phyloP scores from a whole-genome alignment of 2,797 vertebrate species.

The Dendrocincla tyrannina region DNA sequence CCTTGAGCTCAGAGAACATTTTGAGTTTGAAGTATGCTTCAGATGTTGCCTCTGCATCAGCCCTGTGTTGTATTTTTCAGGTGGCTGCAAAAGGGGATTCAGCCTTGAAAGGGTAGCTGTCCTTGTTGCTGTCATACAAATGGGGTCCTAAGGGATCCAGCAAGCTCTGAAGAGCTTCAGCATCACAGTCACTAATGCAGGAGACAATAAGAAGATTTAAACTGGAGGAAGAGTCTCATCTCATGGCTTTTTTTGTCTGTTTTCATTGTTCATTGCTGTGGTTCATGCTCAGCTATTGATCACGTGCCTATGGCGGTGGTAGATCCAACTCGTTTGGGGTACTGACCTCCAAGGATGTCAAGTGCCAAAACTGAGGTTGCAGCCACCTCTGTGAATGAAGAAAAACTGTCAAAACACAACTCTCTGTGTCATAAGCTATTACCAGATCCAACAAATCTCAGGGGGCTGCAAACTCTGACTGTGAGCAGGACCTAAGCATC shows the following conservation, averaged over 20 bases:
- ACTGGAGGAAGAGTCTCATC: background rate
- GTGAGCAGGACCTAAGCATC: background rate
- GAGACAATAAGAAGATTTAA: background rate
- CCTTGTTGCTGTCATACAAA: background rate
- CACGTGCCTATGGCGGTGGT: rapidly evolving
- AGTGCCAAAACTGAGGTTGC: background rate
- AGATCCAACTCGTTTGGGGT: background rate
- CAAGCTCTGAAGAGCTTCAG: background rate
- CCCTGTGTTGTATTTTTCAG: background rate
- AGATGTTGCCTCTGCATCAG: background rate
- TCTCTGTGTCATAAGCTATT: background rate
- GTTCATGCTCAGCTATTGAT: background rate
- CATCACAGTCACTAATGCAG: background rate
- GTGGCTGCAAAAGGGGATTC: background rate
- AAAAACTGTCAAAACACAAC: background rate
- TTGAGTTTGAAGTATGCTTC: background rate
- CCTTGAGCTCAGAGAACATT: background rate
- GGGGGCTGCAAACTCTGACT: background rate
- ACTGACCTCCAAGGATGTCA: background rate
- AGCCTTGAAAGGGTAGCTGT: background rate
- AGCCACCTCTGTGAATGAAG: background rate
- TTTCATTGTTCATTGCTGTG: background rate
- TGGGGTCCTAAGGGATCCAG: too few relatives aligned
- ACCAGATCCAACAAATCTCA: background rate
- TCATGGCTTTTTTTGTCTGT: background rate